Evolutionary conservation across 2,113 vertebrate genomes (phyloP).

Genomic region (Scomber scombrus): DNA sequence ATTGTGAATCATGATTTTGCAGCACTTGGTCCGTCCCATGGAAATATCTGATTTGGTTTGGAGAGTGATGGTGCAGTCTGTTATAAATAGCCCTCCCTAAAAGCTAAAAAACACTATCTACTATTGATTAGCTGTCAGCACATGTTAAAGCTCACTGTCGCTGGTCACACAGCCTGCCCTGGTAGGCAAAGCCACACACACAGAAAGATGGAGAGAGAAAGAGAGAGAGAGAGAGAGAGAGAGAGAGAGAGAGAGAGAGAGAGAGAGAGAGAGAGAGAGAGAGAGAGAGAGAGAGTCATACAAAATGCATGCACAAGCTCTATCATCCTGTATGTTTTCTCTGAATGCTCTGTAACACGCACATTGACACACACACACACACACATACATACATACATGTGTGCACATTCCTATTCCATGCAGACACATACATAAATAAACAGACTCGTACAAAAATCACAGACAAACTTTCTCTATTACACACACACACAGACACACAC

Average conservation of each 20-base stretch:
- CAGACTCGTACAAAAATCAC: background rate
- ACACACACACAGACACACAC: too few species aligned
- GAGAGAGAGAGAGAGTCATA: conserved; percentile 6
- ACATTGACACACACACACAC: background rate
- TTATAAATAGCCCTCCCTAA: conserved; percentile 82
- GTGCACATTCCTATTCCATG: background rate
- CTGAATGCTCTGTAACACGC: conserved; percentile 1
- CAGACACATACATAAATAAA: background rate
- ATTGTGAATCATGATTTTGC: conserved; percentile 37
- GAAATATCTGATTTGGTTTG: conserved; percentile 78
- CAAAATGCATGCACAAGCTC: conserved; percentile 21
- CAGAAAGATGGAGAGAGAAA: background rate
- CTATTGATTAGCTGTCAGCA: conserved; percentile 85
- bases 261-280: conserved; percentile 7
- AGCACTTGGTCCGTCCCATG: conserved; percentile 64
- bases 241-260: conserved; percentile 1
- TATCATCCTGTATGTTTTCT: conserved; percentile 7
- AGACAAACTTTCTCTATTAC: background rate
- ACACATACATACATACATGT: background rate
- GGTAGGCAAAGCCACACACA: conserved; percentile 13
- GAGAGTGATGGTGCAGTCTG: conserved; percentile 66
- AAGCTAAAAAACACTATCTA: conserved; percentile 83
- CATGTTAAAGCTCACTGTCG: conserved; percentile 75
- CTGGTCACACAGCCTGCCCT: conserved; percentile 67
- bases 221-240: conserved; percentile 3